phyloP scores from a whole-genome alignment of 2,888 invertebrate genomes.

The Brachycybe producta region DNA sequence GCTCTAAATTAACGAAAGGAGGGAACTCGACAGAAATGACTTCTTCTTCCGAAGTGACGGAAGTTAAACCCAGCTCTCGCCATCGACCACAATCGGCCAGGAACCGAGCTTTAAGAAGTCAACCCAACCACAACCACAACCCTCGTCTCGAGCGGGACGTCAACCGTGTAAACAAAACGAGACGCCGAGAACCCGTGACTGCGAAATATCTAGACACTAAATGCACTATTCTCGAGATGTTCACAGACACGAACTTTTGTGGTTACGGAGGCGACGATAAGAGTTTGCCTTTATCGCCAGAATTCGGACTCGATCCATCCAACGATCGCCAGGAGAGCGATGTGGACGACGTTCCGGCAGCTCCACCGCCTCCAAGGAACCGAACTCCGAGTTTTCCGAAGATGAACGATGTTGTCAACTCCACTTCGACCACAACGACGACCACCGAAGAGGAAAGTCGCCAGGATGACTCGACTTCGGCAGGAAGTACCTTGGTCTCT shows the following conservation, averaged over 20 bases:
- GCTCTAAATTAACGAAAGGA: not conserved
- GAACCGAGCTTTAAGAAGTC: too few species aligned
- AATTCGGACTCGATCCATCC: constrained; percentile 4
- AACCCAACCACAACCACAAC: too few species aligned
- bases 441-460: not conserved
- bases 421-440: not conserved
- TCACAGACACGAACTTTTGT: constrained; percentile 20
- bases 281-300: not conserved
- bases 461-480: not conserved
- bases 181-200: constrained; percentile 7
- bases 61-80: not conserved
- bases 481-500: constrained; percentile 2
- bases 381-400: too few species aligned
- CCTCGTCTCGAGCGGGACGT: constrained; percentile 2
- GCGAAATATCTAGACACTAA: constrained; percentile 24
- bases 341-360: constrained; percentile 9
- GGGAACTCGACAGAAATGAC: not conserved
- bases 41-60: not conserved
- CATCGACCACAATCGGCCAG: too few species aligned
- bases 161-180: not conserved
- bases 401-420: too few species aligned
- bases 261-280: constrained; percentile 8
- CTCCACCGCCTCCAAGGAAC: constrained; percentile 7
- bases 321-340: constrained; percentile 12
- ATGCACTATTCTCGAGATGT: constrained; percentile 25